phyloP scores from a whole-genome alignment of 2,113 vertebrate species.

The Tympanuchus pallidicinctus region DNA sequence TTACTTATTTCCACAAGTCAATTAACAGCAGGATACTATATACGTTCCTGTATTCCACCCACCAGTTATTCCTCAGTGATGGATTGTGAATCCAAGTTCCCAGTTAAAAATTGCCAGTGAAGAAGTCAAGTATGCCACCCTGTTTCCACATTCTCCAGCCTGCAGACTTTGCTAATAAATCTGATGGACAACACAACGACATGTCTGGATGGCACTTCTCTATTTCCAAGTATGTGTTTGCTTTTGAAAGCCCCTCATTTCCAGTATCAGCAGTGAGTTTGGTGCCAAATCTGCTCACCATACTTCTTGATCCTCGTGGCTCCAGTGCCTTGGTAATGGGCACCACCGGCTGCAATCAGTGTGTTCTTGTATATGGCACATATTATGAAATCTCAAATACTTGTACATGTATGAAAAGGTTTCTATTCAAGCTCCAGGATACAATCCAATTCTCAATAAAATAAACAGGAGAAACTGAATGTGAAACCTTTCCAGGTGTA shows the following conservation, averaged over 20 bases:
- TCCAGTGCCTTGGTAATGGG: too few species aligned
- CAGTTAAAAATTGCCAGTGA: not conserved
- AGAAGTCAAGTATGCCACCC: not conserved
- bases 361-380: too few species aligned
- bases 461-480: not conserved
- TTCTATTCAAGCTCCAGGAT: not conserved
- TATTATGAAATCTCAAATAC: not conserved
- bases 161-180: not conserved
- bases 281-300: accelerated
- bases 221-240: not conserved
- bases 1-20: not conserved
- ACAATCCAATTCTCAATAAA: not conserved
- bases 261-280: not conserved
- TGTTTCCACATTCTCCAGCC: not conserved
- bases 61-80: not conserved
- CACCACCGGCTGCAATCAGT: not conserved
- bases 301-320: not conserved
- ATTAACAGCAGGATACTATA: not conserved
- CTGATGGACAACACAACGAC: accelerated
- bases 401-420: not conserved
- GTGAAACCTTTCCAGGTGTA: not conserved
- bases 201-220: not conserved
- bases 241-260: not conserved
- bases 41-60: not conserved
- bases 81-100: not conserved